Conservation (phyloP, 1,140 invertebrate genomes). For the Cardiocondyla obscurior region DNA sequence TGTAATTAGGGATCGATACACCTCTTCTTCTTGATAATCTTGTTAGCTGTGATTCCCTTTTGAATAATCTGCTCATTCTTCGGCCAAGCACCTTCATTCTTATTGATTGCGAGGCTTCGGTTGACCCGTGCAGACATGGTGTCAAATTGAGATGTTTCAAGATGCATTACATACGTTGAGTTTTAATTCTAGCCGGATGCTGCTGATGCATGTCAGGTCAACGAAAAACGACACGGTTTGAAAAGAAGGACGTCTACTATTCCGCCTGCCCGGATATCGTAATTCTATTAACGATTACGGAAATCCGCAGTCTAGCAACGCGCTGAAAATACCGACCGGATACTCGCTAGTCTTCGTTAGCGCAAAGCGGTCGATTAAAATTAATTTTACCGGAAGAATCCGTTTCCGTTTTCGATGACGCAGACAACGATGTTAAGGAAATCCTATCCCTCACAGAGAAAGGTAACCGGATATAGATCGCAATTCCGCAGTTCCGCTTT, state of each 20-base stretch:
- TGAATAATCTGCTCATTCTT: constrained; percentile 46
- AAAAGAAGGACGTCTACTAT: constrained; percentile 27
- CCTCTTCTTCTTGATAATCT: constrained; percentile 58
- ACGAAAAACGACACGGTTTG: neutral
- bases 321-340: constrained; percentile 61
- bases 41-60: no score
- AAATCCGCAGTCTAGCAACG: constrained; percentile 7
- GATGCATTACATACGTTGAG: neutral
- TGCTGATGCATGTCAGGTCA: neutral
- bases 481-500: neutral
- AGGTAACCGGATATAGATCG: constrained; percentile 23
- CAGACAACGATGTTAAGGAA: constrained; percentile 10
- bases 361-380: constrained; percentile 47
- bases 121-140: constrained; percentile 49
- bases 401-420: constrained; percentile 46
- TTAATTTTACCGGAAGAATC: constrained; percentile 17
- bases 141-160: neutral
- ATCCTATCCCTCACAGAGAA: neutral
- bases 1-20: neutral
- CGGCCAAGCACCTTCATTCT: constrained; percentile 39
- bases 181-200: constrained; percentile 17
- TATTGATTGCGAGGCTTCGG: constrained; percentile 63
- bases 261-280: constrained; percentile 59
- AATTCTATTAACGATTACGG: constrained; percentile 63
- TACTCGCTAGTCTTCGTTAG: constrained; percentile 41